These are phyloP conservation scores for Sparidentex hasta DNA, from an alignment of 2,797 vertebrate species.

Conservation along the genomic window DNA sequence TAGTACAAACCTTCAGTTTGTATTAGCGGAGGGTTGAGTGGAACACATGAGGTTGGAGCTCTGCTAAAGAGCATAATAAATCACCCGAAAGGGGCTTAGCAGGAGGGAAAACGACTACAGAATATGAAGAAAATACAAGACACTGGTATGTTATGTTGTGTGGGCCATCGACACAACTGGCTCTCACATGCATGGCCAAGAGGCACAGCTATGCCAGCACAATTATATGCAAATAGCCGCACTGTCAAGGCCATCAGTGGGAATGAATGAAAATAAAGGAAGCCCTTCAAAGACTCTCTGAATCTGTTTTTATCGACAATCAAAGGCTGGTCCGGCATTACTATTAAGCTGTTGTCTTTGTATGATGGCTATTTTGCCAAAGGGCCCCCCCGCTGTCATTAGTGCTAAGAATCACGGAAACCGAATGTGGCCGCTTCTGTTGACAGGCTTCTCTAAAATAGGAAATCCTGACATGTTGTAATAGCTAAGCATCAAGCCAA, in stretches of 20 bases:
- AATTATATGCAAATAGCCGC: slow-evolving; percentile 75
- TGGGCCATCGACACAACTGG: slow-evolving; percentile 37
- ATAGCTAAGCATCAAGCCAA: slow-evolving; percentile 69
- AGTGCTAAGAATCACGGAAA: slow-evolving; percentile 57
- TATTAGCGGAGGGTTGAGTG: not conserved
- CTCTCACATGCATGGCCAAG: slow-evolving; percentile 34
- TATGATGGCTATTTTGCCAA: slow-evolving; percentile 53
- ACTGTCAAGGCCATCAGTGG: slow-evolving; percentile 63
- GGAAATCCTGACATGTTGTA: slow-evolving; percentile 76
- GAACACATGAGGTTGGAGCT: slow-evolving; percentile 24
- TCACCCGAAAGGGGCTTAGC: slow-evolving; percentile 4
- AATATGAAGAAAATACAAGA: slow-evolving; percentile 34
- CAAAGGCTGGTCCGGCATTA: slow-evolving; percentile 52
- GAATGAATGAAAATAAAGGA: slow-evolving; percentile 71
- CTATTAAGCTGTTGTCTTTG: slow-evolving; percentile 66
- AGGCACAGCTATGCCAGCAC: slow-evolving; percentile 30
- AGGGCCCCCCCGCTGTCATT: slow-evolving; percentile 59
- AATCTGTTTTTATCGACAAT: slow-evolving; percentile 76
- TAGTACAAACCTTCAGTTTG: slow-evolving; percentile 20
- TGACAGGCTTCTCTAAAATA: slow-evolving; percentile 71
- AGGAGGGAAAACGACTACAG: slow-evolving; percentile 7
- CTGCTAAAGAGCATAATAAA: slow-evolving; percentile 22
- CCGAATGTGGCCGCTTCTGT: slow-evolving; percentile 68
- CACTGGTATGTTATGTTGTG: slow-evolving; percentile 25
- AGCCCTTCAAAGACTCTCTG: slow-evolving; percentile 56